Evolutionary conservation across 2,888 invertebrate species (phyloP).

Genomic region (Phortica okadai): DNA sequence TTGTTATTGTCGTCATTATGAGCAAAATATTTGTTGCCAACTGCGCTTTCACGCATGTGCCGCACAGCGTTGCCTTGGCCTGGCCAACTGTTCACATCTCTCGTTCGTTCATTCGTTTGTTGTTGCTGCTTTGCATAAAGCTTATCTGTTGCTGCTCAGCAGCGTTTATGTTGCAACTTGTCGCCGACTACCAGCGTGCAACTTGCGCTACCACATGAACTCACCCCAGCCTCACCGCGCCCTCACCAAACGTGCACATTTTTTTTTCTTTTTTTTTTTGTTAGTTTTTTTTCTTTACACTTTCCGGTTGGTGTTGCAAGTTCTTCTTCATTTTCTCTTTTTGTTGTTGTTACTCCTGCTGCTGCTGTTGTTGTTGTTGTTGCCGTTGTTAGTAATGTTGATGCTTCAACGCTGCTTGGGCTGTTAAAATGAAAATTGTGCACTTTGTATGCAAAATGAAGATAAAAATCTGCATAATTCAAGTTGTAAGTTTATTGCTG

Average conservation of each 20-base stretch:
- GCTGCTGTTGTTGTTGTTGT: background rate
- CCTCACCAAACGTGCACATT: background rate
- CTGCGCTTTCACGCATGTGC: conserved; percentile 20
- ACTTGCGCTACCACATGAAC: background rate
- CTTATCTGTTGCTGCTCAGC: conserved; percentile 19
- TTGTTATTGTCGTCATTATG: conserved; percentile 11
- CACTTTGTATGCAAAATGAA: conserved; percentile 67
- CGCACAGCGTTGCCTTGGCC: conserved; percentile 29
- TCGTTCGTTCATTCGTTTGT: background rate
- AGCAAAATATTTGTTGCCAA: conserved; percentile 3
- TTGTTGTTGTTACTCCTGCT: background rate
- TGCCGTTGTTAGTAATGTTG: background rate
- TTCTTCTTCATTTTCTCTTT: background rate
- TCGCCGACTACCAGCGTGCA: background rate
- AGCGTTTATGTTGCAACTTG: conserved; percentile 29
- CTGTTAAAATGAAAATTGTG: conserved; percentile 58
- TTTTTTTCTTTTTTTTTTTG: background rate
- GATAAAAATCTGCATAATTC: conserved; percentile 69
- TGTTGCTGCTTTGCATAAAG: conserved; percentile 20
- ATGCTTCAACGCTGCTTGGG: conserved; percentile 10
- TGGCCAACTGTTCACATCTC: background rate
- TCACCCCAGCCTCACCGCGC: background rate
- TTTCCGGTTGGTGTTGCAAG: conserved; percentile 39
- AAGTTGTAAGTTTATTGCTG: conserved; percentile 65
- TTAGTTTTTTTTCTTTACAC: conserved; percentile 35